Evolutionary conservation across 2,888 invertebrate genomes (phyloP).

Genomic region (Marasmarcha lunaedactyla): DNA sequence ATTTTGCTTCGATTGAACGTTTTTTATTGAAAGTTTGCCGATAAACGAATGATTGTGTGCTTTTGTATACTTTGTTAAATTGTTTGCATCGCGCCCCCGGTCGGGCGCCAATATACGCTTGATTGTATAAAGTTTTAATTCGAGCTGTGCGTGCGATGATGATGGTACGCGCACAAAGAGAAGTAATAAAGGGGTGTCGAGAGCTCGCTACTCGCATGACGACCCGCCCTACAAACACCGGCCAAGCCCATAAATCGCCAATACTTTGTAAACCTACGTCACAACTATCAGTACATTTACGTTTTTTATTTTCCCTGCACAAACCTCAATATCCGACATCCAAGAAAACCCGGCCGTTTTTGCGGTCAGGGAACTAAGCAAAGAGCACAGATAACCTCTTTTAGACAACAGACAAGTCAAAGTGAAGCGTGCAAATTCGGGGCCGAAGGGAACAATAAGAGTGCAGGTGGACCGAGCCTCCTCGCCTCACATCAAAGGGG

Average conservation of each 20-base stretch:
- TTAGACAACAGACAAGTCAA: conserved; percentile 59
- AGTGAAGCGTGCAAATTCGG: conserved; percentile 65
- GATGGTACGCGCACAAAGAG: conserved; percentile 44
- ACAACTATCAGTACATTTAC: no score
- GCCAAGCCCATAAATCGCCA: no score
- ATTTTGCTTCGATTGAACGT: no score
- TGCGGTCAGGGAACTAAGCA: conserved; percentile 25
- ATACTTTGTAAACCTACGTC: no score
- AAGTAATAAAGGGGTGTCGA: conserved; percentile 63
- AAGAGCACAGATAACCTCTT: conserved; percentile 29
- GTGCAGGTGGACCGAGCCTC: conserved; percentile 60
- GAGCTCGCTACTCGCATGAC: conserved; percentile 34
- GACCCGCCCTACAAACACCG: conserved; percentile 12
- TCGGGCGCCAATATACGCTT: conserved; percentile 32
- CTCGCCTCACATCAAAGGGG: conserved; percentile 56
- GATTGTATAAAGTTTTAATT: conserved; percentile 51
- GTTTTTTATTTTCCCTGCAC: background rate
- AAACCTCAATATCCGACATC: conserved; percentile 6
- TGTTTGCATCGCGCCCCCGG: conserved; percentile 19
- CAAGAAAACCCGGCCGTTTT: conserved; percentile 8
- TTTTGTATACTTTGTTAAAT: no score
- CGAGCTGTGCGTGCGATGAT: conserved; percentile 49
- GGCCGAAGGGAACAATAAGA: conserved; percentile 60
- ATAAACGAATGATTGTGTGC: no score
- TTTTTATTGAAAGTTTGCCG: no score